Evolutionary conservation across 2,113 vertebrate genomes (phyloP).

Genomic region (Austrofundulus limnaeus): DNA sequence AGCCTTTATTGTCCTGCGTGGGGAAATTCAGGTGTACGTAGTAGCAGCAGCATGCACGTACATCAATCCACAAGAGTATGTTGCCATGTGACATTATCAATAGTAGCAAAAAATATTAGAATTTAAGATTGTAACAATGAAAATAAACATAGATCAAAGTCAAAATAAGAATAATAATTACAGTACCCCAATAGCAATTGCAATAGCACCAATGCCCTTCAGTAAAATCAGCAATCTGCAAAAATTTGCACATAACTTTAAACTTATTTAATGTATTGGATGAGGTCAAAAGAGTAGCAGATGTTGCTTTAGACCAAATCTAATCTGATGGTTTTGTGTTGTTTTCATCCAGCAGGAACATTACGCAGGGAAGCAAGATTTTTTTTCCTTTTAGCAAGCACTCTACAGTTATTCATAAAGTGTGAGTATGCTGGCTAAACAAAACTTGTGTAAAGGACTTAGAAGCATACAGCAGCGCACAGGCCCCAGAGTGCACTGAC

Average conservation of each 20-base stretch:
- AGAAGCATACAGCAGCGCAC: conserved; percentile 13
- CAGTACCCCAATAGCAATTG: too few relatives aligned
- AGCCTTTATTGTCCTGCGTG: too few relatives aligned
- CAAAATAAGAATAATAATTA: too few relatives aligned
- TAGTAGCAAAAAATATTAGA: too few relatives aligned
- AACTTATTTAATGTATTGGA: conserved; percentile 33
- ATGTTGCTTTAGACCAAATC: conserved; percentile 29
- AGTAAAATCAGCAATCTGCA: conserved; percentile 10
- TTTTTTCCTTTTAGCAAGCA: conserved; percentile 21
- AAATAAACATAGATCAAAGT: too few relatives aligned
- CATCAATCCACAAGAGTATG: too few relatives aligned
- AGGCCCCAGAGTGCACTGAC: conserved; percentile 8
- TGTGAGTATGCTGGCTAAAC: conserved; percentile 30
- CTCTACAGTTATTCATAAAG: conserved; percentile 18
- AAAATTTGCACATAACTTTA: conserved; percentile 42
- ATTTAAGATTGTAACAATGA: too few relatives aligned
- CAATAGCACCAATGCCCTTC: not conserved
- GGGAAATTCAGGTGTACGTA: too few relatives aligned
- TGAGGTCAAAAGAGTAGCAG: conserved; percentile 19
- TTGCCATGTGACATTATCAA: too few relatives aligned
- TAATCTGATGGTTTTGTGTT: conserved; percentile 34
- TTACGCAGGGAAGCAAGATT: conserved; percentile 22
- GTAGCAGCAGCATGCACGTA: too few relatives aligned
- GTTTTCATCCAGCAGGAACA: conserved; percentile 1
- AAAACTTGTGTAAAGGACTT: conserved; percentile 27